phyloP scores from a whole-genome alignment of 2,797 vertebrate species.

The Chelonia mydas region DNA sequence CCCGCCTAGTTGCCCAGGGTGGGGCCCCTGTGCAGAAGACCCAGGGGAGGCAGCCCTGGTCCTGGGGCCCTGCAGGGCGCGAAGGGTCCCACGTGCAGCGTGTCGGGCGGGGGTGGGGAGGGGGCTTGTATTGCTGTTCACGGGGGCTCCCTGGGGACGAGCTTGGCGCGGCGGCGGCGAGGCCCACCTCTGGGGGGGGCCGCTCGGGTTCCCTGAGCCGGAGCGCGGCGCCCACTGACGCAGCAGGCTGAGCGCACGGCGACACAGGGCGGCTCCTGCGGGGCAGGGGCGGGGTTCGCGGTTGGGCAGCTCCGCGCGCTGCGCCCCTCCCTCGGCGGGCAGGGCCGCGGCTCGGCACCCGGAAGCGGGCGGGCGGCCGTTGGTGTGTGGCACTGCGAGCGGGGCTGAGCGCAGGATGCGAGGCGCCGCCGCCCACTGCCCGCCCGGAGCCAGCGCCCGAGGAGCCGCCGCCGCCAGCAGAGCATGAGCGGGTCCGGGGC shows the following conservation, averaged over 20 bases:
- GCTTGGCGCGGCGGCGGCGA: no score
- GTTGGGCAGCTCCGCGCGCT: neutral
- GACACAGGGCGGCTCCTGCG: neutral
- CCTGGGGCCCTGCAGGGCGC: neutral
- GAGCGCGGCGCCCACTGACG: no score
- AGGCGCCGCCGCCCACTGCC: conserved; percentile 24
- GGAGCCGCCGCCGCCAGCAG: neutral
- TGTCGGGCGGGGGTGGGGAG: no score
- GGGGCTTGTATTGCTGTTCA: no score
- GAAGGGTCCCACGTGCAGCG: neutral
- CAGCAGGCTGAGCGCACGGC: neutral
- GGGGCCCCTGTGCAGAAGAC: fast-evolving
- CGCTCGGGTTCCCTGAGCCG: neutral
- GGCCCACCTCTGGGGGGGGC: no score
- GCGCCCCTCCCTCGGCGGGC: neutral
- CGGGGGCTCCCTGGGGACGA: no score
- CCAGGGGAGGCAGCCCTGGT: neutral
- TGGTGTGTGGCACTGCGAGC: conserved; percentile 49
- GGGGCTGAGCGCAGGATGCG: conserved; percentile 43
- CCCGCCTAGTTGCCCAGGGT: neutral
- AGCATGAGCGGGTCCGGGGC: conserved; percentile 55
- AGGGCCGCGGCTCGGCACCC: neutral
- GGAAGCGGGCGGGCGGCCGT: conserved; percentile 46
- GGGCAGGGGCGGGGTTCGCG: neutral
- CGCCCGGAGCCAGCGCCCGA: conserved; percentile 52